phyloP scores from a whole-genome alignment of 2,888 invertebrate genomes.

The Gastracanthus pulcherrimus region DNA sequence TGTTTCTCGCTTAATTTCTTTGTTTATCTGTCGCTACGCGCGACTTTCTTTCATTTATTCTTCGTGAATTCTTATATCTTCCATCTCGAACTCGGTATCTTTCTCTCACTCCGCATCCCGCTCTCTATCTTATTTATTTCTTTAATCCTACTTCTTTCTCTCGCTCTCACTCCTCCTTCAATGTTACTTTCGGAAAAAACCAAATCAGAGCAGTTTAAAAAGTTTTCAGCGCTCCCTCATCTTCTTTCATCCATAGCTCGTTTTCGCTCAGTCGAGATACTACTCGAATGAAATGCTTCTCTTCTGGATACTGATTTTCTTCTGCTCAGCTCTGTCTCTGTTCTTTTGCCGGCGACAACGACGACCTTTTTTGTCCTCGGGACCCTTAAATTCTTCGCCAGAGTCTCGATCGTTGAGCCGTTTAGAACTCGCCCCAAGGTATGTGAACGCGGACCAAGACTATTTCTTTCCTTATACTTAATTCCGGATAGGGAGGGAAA shows the following conservation, averaged over 20 bases:
- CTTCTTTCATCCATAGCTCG: constrained; percentile 51
- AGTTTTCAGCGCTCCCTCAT: constrained; percentile 26
- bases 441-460: constrained; percentile 44
- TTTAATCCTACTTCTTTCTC: constrained; percentile 55
- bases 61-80: constrained; percentile 35
- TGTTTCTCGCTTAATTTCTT: constrained; percentile 63
- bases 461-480: constrained; percentile 60
- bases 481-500: constrained; percentile 60
- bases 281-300: neutral
- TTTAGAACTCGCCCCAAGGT: constrained; percentile 47
- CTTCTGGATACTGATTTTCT: constrained; percentile 10
- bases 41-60: constrained; percentile 60
- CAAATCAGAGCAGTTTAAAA: constrained; percentile 52
- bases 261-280: constrained; percentile 32
- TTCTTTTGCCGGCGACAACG: constrained; percentile 41
- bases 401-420: constrained; percentile 33
- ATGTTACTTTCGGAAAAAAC: constrained; percentile 60
- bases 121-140: constrained; percentile 56
- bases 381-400: constrained; percentile 39
- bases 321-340: neutral
- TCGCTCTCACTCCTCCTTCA: constrained; percentile 55
- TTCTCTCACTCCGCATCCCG: constrained; percentile 61
- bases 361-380: constrained; percentile 45
- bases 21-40: constrained; percentile 60
- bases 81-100: constrained; percentile 59